Percentiles rank a stretch among this genome's conserved stretches.
Evolutionary conservation across 2,888 invertebrate genomes (phyloP).

Genomic region (Chrysina gloriosa): DNA sequence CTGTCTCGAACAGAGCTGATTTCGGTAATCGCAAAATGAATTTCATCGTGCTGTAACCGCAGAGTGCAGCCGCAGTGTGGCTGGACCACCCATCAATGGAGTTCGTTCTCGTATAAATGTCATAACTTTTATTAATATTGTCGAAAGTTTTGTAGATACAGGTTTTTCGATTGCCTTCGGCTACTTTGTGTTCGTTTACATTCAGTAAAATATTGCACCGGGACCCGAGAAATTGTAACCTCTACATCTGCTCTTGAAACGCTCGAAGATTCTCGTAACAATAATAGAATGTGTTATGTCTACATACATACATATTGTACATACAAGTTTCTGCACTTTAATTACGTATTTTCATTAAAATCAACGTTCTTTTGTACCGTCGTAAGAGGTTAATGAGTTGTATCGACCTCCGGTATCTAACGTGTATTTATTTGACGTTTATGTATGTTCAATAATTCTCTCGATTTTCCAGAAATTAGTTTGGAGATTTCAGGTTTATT

Average conservation of each 20-base stretch:
- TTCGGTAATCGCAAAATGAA: constrained; percentile 23
- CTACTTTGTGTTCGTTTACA: constrained; percentile 8
- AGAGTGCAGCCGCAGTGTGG: constrained; percentile 5
- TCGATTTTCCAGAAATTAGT: constrained; percentile 2
- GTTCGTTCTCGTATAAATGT: constrained; percentile 20
- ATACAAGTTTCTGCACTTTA: no score
- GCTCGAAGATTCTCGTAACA: background rate
- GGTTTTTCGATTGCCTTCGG: constrained; percentile 11
- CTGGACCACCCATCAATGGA: constrained; percentile 33
- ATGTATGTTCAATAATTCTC: background rate
- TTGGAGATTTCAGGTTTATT: constrained; percentile 20
- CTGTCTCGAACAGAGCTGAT: background rate
- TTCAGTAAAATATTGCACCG: background rate
- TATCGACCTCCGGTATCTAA: no score
- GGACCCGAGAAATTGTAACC: constrained; percentile 8
- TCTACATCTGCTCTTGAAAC: background rate
- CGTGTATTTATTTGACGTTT: no score
- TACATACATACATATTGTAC: no score
- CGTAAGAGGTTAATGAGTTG: no score
- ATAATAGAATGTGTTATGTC: no score
- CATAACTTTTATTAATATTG: constrained; percentile 28
- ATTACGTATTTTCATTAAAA: no score
- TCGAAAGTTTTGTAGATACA: constrained; percentile 25
- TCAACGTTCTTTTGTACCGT: no score
- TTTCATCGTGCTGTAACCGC: constrained; percentile 15